phyloP scores from a whole-genome alignment of 1,140 invertebrate genomes.

The Drosophila triauraria region DNA sequence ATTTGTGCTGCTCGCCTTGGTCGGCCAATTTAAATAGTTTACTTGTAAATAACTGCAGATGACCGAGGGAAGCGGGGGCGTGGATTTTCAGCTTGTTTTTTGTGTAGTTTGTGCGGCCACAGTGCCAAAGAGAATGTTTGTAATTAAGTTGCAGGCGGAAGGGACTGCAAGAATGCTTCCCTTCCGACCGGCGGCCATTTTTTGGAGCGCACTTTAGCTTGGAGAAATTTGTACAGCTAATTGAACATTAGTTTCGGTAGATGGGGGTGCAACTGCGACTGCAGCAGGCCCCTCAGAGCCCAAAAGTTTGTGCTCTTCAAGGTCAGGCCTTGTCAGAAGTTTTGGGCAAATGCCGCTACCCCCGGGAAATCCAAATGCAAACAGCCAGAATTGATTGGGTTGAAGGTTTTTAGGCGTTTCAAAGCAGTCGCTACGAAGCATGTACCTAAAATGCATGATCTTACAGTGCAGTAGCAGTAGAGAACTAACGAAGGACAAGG shows the following conservation, averaged over 20 bases:
- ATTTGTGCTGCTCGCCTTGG: slow-evolving; percentile 52
- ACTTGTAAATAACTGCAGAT: slow-evolving; percentile 67
- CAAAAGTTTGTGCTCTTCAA: slow-evolving; percentile 34
- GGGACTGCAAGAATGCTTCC: slow-evolving; percentile 33
- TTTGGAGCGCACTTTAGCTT: slow-evolving; percentile 49
- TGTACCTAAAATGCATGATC: slow-evolving; percentile 65
- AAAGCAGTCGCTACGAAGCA: slow-evolving; percentile 51
- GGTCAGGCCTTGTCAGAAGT: slow-evolving; percentile 46
- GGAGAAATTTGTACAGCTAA: slow-evolving; percentile 68
- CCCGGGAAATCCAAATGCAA: slow-evolving; percentile 29
- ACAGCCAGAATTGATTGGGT: slow-evolving; percentile 36
- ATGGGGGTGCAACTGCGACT: slow-evolving; percentile 4
- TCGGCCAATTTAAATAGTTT: slow-evolving; percentile 56
- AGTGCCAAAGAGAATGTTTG: slow-evolving; percentile 58
- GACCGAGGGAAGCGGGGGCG: slow-evolving; percentile 23
- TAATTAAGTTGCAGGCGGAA: slow-evolving; percentile 74
- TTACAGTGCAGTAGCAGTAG: slow-evolving; percentile 47
- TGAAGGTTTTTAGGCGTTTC: slow-evolving; percentile 48
- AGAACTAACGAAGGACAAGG: slow-evolving; percentile 27
- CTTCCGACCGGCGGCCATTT: slow-evolving; percentile 42
- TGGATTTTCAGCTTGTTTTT: slow-evolving; percentile 25
- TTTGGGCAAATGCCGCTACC: slow-evolving; percentile 34
- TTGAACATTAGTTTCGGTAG: slow-evolving; percentile 47
- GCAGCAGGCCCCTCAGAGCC: not conserved
- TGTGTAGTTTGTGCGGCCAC: slow-evolving; percentile 43